A percentile compares a stretch with the other conserved stretches of the same genome.
phyloP scores from a whole-genome alignment of 2,113 vertebrate genomes.

The Cepphus grylle region DNA sequence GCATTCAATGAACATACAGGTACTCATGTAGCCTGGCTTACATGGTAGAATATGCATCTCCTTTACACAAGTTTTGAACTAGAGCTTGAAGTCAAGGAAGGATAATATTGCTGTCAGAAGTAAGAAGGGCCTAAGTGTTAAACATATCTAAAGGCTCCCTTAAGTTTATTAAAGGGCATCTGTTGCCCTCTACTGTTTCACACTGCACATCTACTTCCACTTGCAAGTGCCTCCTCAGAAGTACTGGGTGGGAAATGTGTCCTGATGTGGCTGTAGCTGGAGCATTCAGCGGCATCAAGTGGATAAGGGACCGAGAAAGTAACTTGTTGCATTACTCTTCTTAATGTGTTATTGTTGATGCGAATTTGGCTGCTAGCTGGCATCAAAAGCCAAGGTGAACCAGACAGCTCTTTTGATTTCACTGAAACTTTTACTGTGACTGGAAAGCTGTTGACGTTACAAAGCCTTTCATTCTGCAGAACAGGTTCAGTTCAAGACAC shows the following conservation, averaged over 20 bases:
- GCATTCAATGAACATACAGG: rapidly evolving
- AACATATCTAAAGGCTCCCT: rapidly evolving
- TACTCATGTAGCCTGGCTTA: not conserved
- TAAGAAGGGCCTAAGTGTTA: not conserved
- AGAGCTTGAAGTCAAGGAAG: not conserved
- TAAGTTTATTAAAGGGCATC: not conserved
- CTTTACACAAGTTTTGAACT: not conserved
- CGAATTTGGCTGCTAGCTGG: not conserved
- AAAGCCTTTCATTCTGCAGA: not conserved
- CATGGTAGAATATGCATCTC: rapidly evolving
- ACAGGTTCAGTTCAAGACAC: not conserved
- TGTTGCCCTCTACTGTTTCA: slow-evolving; percentile 71
- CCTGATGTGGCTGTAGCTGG: rapidly evolving
- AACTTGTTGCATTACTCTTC: not conserved
- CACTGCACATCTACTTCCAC: not conserved
- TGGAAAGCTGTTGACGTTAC: not conserved
- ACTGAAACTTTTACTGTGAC: not conserved
- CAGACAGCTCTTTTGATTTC: not conserved
- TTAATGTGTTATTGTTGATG: rapidly evolving
- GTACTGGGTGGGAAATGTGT: rapidly evolving
- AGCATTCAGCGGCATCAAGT: not conserved
- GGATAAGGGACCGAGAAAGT: rapidly evolving
- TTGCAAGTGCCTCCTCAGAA: rapidly evolving
- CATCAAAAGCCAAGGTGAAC: not conserved
- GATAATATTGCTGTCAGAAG: not conserved